Evolutionary conservation across 2,113 vertebrate genomes (phyloP).

Genomic region (Myotis davidii): DNA sequence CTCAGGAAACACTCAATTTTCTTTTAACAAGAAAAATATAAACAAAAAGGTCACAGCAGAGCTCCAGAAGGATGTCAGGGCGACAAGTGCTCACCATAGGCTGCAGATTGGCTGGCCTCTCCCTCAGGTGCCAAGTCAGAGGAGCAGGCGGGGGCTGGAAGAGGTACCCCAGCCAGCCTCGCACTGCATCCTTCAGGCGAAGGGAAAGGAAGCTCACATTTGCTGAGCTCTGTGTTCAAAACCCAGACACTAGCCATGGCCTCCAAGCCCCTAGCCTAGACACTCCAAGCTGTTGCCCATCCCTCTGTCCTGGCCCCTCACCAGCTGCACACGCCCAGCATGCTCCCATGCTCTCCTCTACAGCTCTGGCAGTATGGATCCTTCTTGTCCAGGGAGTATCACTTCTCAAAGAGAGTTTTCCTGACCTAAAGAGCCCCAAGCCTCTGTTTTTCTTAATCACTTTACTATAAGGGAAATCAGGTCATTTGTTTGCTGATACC

Average conservation of each 20-base stretch:
- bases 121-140: neutral
- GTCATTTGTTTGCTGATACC: too few relatives aligned
- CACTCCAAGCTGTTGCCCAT: neutral
- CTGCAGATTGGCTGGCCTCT: neutral
- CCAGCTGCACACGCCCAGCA: neutral
- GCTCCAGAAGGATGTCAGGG: neutral
- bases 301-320: neutral
- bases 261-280: neutral
- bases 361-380: neutral
- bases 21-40: slow-evolving; percentile 32
- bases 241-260: neutral
- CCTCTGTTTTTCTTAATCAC: neutral
- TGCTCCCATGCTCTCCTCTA: neutral
- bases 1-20: slow-evolving; percentile 27
- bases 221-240: neutral
- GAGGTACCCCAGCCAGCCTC: neutral
- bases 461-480: neutral
- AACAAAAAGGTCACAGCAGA: neutral
- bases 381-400: neutral
- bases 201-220: neutral
- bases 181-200: neutral
- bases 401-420: neutral
- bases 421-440: neutral
- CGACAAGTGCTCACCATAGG: neutral
- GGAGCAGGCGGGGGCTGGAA: neutral